Conservation (phyloP, 2,113 vertebrate species). For the Proteles cristata region DNA sequence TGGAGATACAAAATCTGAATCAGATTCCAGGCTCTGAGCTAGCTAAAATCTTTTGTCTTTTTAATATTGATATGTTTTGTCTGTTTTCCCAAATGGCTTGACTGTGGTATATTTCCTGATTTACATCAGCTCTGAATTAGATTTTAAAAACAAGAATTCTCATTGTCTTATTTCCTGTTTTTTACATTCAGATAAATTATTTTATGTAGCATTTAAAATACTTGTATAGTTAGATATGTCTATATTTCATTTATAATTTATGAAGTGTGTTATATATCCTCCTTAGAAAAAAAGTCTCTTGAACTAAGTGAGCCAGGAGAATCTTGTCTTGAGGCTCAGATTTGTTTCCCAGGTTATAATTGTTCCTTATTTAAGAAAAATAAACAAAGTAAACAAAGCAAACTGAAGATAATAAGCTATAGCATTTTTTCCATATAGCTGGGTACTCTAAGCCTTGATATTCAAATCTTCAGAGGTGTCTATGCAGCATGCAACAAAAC, state of each 20-base stretch:
- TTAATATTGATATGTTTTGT: not conserved
- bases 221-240: not conserved
- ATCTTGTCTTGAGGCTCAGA: not conserved
- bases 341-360: not conserved
- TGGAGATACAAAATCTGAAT: too few relatives aligned
- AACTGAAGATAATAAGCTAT: not conserved
- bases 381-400: not conserved
- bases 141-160: not conserved
- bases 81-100: not conserved
- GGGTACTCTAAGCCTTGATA: not conserved
- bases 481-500: not conserved
- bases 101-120: not conserved
- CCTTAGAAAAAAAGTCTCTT: not conserved
- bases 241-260: not conserved
- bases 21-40: too few relatives aligned
- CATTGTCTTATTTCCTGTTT: not conserved
- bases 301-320: not conserved
- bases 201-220: not conserved
- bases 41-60: not conserved
- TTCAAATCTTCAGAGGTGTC: not conserved
- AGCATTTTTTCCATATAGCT: not conserved
- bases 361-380: not conserved
- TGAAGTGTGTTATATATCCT: not conserved
- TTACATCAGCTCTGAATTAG: not conserved
- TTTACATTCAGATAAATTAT: not conserved